Base-by-base conservation (phyloP, 2,113 vertebrate species). In the Brachyistius frenatus region DNA sequence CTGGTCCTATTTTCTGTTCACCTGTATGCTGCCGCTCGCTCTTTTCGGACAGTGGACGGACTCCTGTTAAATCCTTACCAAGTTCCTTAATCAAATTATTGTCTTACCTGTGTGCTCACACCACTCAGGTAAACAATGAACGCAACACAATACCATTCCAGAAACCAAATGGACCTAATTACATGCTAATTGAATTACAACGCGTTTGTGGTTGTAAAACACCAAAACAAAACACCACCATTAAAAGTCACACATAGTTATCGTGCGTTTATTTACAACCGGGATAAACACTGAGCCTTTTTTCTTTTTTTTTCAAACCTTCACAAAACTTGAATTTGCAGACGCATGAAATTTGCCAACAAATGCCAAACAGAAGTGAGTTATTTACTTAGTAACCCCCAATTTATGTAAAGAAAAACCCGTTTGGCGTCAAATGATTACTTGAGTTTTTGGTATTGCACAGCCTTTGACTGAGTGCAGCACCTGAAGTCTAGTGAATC, bases 401-500 rank as follows among this genome's bases (percentile, higher is more conserved):
- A 35, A 14, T 64, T 23, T 61, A 49, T 66, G 36, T 65, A n/a
- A 8, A 14, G 33, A 10, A 64, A 70, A 62, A 52, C 30, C 11
- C 15, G 37, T 36, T 65, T 10, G 63, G 3, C 47, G 23, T n/a
- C 35, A 68, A 47, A 52, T 80, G 66, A 56, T 60, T 79, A 35
- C 81, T 77, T 84, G 36, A 58, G 35, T 61, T 76, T 62, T 78
- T 78, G 73, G 15, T 39, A 47, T 64, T 62, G 13, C 68, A 68
- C 60, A 9, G 44, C 73, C 55, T 83, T 68, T 86, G 78, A 69
- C 76, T 61, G 57, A 84, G 61, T 82, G 44, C 69, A 70, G 67
- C 58, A 79, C 73, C 78, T 74, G 33, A 78, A 79, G 77, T 80
- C 64, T 61, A 74, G 50, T 89, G 87, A 90, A 90, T 90, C 81